Percentiles rank a stretch among this genome's conserved stretches.
These are phyloP conservation scores for Candidula unifasciata DNA, from an alignment of 2,888 invertebrate species.

Conservation along the genomic window DNA sequence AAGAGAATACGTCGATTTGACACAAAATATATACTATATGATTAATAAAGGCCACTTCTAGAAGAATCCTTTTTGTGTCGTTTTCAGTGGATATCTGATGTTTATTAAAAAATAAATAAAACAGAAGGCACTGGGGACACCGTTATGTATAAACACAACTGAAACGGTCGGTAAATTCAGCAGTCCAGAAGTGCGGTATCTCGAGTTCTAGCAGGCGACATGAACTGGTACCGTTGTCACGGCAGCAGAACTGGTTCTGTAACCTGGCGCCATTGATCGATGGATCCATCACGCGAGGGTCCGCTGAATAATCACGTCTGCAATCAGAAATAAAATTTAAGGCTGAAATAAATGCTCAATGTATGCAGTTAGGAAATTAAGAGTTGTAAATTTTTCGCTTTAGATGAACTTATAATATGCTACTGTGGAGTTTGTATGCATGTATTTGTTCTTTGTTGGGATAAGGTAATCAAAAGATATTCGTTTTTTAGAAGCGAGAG, in stretches of 20 bases:
- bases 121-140: neutral
- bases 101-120: neutral
- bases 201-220: neutral
- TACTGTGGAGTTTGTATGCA: too few species aligned
- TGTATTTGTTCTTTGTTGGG: too few species aligned
- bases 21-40: neutral
- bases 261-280: conserved; percentile 38
- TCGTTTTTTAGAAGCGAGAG: too few species aligned
- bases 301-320: conserved; percentile 31
- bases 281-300: conserved; percentile 43
- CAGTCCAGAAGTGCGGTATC: neutral
- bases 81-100: neutral
- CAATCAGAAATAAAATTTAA: conserved; percentile 13
- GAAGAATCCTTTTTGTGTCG: neutral
- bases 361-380: too few species aligned
- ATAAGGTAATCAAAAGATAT: too few species aligned
- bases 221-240: conserved; percentile 1
- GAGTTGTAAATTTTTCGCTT: too few species aligned
- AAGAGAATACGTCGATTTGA: too few species aligned
- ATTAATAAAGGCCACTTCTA: neutral
- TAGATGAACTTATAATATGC: too few species aligned
- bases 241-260: neutral
- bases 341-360: neutral
- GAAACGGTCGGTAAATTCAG: neutral
- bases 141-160: neutral